Evolutionary conservation across 2,113 vertebrate genomes (phyloP), one percentile per base, ranked within the genome.

Genomic region (Pituophis catenifer): DNA sequence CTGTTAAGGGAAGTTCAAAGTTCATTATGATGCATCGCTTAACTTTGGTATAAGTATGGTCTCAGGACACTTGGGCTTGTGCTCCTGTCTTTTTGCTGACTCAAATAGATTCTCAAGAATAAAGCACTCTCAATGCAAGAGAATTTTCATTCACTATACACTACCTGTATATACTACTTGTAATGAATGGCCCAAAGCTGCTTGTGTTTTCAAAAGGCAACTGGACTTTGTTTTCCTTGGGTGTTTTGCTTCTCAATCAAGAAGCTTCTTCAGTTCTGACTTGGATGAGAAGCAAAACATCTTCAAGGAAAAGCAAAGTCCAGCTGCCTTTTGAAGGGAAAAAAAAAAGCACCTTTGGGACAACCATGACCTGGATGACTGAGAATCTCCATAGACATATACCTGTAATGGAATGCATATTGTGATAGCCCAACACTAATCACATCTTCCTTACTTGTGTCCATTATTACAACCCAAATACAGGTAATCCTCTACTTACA

Each of bases 121-220:
- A 92, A 96, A 93, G 96, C 93, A 91, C 96, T 52, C 29, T 50
- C 86, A 52, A 23, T 96, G 93, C 81, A 94, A 57, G 85, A 95
- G 88, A 88, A 13, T 29, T 96, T 95, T 96, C 93, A 94, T 95
- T 96, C 96, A 94, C 95, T 95, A 29, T 65, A n/a, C 62, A 13
- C 10, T n/a, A 65, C 11, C 26, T 65, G 26, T 95, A 29, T 65
- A n/a, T 26, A 13, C 10, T n/a, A n/a, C 29, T 29, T 13, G 11
- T 70, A 70, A 70, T 70, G 62, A 70, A 70, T 70, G 4, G n/a
- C 29, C 29, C 29, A 70, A 70, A 70, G 29, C 11, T n/a, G 62
- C 62, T 70, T n/a, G 5, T n/a, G 29, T 65, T 65, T 65, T 65
- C 11, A 5, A 65, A 65, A 65, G 26, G 59, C 59, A 65, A 29